A percentile compares a stretch with the other conserved stretches of the same genome.
phyloP scores from a whole-genome alignment of 1,140 invertebrate species.

The Drosophila arawakana region DNA sequence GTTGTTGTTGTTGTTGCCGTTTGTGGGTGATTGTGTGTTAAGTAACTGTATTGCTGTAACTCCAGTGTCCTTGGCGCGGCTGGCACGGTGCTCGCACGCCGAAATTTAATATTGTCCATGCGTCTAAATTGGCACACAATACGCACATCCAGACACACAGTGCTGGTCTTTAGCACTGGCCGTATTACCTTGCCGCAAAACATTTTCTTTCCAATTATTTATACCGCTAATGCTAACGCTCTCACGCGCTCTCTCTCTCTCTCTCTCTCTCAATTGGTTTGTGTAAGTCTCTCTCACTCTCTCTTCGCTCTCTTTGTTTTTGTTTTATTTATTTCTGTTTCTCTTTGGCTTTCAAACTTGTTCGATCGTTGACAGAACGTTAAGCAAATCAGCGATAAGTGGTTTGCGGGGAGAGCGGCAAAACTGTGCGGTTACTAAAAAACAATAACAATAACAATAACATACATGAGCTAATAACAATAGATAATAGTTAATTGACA shows the following conservation, averaged over 20 bases:
- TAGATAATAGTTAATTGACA: conserved; percentile 12
- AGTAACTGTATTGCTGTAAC: neutral
- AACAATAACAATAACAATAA: neutral
- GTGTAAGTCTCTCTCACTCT: neutral
- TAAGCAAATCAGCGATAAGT: neutral
- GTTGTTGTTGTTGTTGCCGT: neutral
- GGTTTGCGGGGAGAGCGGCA: neutral
- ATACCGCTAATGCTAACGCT: neutral
- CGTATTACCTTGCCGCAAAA: conserved; percentile 1
- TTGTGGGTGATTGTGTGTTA: neutral
- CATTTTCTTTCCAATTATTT: conserved; percentile 18
- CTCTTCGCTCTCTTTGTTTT: neutral
- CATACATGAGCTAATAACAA: neutral
- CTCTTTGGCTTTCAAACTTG: conserved; percentile 1
- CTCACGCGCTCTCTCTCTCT: neutral
- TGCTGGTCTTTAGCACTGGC: conserved; percentile 7
- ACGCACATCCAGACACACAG: conserved; percentile 4
- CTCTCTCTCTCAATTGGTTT: neutral
- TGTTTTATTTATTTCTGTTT: neutral
- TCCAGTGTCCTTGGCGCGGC: neutral
- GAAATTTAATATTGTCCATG: conserved; percentile 5
- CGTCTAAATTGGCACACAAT: neutral
- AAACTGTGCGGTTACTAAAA: conserved; percentile 1
- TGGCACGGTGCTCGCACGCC: neutral
- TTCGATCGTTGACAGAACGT: neutral